Conservation (phyloP, 2,888 invertebrate species). For the Drosophila neotestacea region DNA sequence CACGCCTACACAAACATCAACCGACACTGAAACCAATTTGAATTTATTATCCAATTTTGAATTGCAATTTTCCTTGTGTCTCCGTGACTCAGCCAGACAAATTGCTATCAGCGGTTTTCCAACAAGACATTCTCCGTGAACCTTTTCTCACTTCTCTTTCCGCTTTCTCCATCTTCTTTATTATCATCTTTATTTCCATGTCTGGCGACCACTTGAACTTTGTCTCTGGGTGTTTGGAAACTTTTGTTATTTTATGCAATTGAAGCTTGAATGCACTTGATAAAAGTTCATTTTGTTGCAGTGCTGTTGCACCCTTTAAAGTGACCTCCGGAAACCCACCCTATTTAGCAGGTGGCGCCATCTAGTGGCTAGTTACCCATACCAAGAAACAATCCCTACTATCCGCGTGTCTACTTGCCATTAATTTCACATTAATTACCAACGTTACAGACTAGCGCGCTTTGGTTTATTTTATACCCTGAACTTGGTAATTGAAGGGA, state of each 20-base stretch:
- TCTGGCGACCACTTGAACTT: constrained; percentile 72
- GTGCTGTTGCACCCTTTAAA: constrained; percentile 37
- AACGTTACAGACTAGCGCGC: constrained; percentile 56
- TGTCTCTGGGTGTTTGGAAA: constrained; percentile 59
- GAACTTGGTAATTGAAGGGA: neutral
- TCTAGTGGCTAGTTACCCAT: constrained; percentile 33
- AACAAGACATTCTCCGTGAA: neutral
- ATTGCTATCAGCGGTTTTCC: constrained; percentile 23
- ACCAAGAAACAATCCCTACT: constrained; percentile 13
- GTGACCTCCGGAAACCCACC: constrained; percentile 6
- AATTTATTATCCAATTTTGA: constrained; percentile 44
- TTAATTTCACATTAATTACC: constrained; percentile 74
- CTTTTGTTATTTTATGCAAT: constrained; percentile 57
- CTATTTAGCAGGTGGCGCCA: constrained; percentile 40
- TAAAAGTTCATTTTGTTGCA: constrained; percentile 43
- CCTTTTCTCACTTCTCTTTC: neutral
- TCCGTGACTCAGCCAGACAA: constrained; percentile 9
- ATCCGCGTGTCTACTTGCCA: constrained; percentile 67
- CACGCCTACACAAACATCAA: constrained; percentile 5
- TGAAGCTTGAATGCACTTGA: constrained; percentile 61
- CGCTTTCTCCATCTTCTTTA: constrained; percentile 27
- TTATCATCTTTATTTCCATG: constrained; percentile 77
- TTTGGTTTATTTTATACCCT: constrained; percentile 50
- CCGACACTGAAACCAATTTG: constrained; percentile 28
- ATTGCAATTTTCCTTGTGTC: constrained; percentile 24